Evolutionary conservation across 2,797 vertebrate species (phyloP).

Genomic region (Nannoperca australis): DNA sequence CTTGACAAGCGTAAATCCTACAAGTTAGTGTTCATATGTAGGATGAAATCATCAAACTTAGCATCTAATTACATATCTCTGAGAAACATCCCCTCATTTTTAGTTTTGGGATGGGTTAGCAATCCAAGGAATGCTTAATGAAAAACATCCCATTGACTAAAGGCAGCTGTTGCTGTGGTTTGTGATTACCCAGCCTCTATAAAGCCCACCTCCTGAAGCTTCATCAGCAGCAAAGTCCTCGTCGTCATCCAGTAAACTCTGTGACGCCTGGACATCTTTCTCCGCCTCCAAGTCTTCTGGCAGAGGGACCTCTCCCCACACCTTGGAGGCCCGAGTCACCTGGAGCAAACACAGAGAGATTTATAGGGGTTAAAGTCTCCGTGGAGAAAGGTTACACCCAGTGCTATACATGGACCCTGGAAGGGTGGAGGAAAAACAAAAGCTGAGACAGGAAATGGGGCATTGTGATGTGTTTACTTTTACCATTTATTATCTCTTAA

Average conservation of each 20-base stretch:
- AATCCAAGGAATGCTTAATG: slow-evolving; percentile 44
- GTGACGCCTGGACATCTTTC: slow-evolving; percentile 61
- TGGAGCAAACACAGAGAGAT: slow-evolving; percentile 73
- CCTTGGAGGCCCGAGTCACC: slow-evolving; percentile 86
- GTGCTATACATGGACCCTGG: slow-evolving; percentile 43
- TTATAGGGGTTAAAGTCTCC: slow-evolving; percentile 71
- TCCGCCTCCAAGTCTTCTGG: slow-evolving; percentile 83
- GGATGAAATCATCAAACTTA: not conserved
- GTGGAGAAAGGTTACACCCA: slow-evolving; percentile 59
- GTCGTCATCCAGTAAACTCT: slow-evolving; percentile 82
- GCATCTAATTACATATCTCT: not conserved
- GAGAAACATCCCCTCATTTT: slow-evolving; percentile 3
- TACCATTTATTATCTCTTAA: slow-evolving; percentile 65
- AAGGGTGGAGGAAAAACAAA: slow-evolving; percentile 69
- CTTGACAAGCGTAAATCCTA: not conserved
- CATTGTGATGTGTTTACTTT: slow-evolving; percentile 72
- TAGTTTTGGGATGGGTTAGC: slow-evolving; percentile 23
- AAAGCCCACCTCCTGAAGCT: slow-evolving; percentile 83
- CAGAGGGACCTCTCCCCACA: slow-evolving; percentile 85
- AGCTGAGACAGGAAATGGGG: slow-evolving; percentile 56
- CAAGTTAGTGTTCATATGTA: not conserved
- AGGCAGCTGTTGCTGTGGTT: slow-evolving; percentile 66
- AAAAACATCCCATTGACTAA: slow-evolving; percentile 49
- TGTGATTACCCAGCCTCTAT: slow-evolving; percentile 22
- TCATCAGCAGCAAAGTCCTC: slow-evolving; percentile 85